Evolutionary conservation across 2,797 vertebrate species (phyloP), one percentile per base, ranked within the genome.

Genomic region (Hippopotamyrus pictus): DNA sequence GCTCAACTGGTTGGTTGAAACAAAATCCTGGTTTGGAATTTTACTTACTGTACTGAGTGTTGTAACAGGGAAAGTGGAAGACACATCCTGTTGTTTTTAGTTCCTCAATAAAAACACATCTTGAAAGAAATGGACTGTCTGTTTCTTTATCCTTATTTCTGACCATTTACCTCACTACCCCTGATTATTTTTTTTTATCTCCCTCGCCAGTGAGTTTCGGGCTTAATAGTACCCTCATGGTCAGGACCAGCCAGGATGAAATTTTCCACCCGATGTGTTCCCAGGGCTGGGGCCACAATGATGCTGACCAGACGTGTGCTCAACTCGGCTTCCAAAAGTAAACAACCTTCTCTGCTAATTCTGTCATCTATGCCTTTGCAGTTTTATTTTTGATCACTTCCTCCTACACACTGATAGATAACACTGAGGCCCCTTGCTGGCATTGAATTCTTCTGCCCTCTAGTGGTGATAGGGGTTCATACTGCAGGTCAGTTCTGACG

Each of bases 241-340:
- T 99, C 91, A 97, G 90, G 93, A 97, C 95, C 0, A 0, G 93
- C 0, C 19, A 91, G 86, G 95, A 96, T 87, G 92, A 85, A 1
- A 94, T 93, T 90, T 99, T 97, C 95, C 94, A 97, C 59, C 97
- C 98, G 0, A 93, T 99, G 84, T 99, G 98, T 94, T 96, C 94
- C 89, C 91, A 88, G 0, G 92, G 91, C 93, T 97, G 97, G 97
- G 87, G 94, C 0, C 73, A 93, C 7, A 92, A 85, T 84, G 91
- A 94, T 25, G 95, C 97, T 0, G 93, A 95, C 29, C 95, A 93
- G 91, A 96, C 95, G 87, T 99, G 98, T 90, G 90, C 44, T 88
- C 96, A 96, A 90, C 95, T 98, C 46, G 98, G 98, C 65, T 98
- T 99, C 59, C 93, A 93, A 91, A 93, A 92, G 98, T 99, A 93